These are phyloP conservation scores for Brachionus calyciflorus DNA, from an alignment of 1,140 invertebrate species.

Conservation along the genomic window DNA sequence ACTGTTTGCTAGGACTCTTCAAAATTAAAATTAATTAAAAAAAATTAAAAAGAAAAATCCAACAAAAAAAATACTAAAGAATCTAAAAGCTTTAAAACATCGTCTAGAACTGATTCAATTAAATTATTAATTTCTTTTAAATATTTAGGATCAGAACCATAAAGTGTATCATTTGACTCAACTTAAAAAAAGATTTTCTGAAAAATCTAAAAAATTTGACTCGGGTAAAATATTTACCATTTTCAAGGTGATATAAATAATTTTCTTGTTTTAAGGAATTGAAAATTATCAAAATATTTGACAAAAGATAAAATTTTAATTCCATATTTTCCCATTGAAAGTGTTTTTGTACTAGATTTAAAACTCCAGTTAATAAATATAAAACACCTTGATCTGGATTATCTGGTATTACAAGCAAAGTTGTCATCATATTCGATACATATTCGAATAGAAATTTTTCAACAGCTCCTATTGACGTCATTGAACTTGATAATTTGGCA, in stretches of 20 bases:
- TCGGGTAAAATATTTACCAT: conserved; percentile 64
- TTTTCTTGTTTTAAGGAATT: conserved; percentile 71
- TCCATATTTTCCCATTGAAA: conserved; percentile 67
- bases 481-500: background rate
- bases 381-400: conserved; percentile 76
- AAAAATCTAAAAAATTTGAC: background rate
- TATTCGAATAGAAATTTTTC: conserved; percentile 43
- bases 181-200: conserved; percentile 65
- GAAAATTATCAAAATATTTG: conserved; percentile 72
- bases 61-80: background rate
- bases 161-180: conserved; percentile 87
- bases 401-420: conserved; percentile 64
- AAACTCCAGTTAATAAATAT: conserved; percentile 71
- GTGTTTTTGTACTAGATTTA: conserved; percentile 72
- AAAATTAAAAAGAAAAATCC: conserved; percentile 6
- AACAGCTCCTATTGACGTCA: background rate
- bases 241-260: conserved; percentile 77
- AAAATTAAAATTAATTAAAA: too few relatives aligned
- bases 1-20: conserved; percentile 59
- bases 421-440: background rate
- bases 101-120: background rate
- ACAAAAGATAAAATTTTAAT: conserved; percentile 64
- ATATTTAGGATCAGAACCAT: conserved; percentile 82
- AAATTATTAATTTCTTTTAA: conserved; percentile 70
- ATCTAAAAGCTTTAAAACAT: background rate